Percentiles rank a stretch among this genome's conserved stretches.
These are phyloP conservation scores for Phataginus tetradactyla DNA, from an alignment of 2,797 vertebrate species.

Conservation along the genomic window DNA sequence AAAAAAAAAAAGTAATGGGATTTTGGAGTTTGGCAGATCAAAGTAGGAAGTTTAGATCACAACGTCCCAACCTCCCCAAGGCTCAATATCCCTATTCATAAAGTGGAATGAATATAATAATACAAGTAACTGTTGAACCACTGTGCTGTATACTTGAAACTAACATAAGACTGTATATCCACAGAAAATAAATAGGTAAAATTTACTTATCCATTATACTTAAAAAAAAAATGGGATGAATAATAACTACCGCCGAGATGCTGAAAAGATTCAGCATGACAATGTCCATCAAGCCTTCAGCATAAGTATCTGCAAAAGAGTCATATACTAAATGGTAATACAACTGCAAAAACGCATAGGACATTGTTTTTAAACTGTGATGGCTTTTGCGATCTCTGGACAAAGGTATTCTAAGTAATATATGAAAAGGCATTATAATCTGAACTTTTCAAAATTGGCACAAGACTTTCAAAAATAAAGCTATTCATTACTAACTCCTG, in stretches of 20 bases:
- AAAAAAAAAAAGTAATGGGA: not conserved
- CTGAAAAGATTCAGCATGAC: not conserved
- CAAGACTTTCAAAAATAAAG: constrained; percentile 3
- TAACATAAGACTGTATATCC: too few species aligned
- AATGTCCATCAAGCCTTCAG: not conserved
- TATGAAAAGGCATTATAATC: not conserved
- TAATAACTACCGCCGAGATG: not conserved
- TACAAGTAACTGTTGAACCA: too few species aligned
- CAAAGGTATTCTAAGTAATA: constrained; percentile 21
- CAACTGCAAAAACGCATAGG: not conserved
- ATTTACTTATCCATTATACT: too few species aligned
- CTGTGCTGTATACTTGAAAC: too few species aligned
- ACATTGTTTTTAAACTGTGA: not conserved
- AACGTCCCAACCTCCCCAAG: not conserved
- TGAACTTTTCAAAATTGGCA: not conserved
- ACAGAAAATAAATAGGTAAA: too few species aligned
- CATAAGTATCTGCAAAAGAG: not conserved
- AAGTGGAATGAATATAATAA: not conserved
- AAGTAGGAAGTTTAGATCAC: not conserved
- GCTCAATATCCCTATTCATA: not conserved
- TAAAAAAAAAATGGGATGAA: not conserved
- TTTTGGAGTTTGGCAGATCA: not conserved
- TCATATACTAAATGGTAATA: not conserved
- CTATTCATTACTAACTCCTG: not conserved
- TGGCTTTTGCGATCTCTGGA: not conserved